Conservation (phyloP, 2,888 invertebrate genomes). For the Diploptera punctata region DNA sequence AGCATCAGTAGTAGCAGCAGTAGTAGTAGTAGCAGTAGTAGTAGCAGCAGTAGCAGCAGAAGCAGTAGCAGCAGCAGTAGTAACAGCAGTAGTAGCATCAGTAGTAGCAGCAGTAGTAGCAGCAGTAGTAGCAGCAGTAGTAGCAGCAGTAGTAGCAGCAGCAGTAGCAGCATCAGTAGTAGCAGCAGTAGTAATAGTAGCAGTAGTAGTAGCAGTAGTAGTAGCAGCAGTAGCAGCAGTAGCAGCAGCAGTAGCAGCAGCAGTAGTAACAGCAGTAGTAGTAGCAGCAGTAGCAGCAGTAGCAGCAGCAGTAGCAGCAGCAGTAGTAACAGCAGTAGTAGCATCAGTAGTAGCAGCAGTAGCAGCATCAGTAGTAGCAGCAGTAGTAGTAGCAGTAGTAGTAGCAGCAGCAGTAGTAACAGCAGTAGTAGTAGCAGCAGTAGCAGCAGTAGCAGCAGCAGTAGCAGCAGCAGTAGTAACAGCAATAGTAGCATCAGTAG, state of each 20-base stretch:
- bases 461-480: slow-evolving; percentile 7
- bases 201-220: neutral
- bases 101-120: slow-evolving; percentile 5
- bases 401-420: neutral
- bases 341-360: no score
- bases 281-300: neutral
- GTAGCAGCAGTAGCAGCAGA: no score
- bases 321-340: slow-evolving; percentile 11
- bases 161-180: neutral
- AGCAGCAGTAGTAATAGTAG: neutral
- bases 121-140: slow-evolving; percentile 9
- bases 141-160: slow-evolving; percentile 7
- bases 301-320: neutral
- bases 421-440: neutral
- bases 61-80: neutral
- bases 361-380: no score
- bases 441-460: neutral
- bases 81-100: no score
- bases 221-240: neutral
- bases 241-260: neutral
- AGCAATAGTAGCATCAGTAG: neutral
- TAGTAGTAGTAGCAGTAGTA: slow-evolving; percentile 1
- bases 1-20: no score
- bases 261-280: slow-evolving; percentile 1
- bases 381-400: slow-evolving; percentile 1